phyloP scores from a whole-genome alignment of 2,113 vertebrate genomes.

The Chiloscyllium plagiosum region DNA sequence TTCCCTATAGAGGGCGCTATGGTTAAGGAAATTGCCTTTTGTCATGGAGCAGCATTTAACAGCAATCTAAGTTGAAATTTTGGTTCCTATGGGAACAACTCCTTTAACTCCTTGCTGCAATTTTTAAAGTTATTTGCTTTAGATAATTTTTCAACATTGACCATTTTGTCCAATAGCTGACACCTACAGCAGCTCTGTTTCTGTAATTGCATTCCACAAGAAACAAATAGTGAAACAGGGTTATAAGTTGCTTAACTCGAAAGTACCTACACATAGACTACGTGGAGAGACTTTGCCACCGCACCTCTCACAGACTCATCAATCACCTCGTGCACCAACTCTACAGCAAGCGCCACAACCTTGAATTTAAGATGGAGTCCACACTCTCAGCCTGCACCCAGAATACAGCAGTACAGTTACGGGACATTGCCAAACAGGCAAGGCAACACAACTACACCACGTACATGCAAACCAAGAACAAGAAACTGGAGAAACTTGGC shows the following conservation, averaged over 20 bases:
- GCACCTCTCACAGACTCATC: too few species aligned
- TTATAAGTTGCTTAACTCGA: neutral
- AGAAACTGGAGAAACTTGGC: too few species aligned
- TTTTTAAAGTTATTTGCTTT: neutral
- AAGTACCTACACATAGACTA: neutral
- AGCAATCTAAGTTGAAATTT: neutral
- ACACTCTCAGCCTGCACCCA: too few species aligned
- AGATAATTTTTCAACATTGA: neutral
- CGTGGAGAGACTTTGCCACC: too few species aligned
- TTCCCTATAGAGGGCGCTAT: slow-evolving; percentile 23
- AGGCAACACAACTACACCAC: too few species aligned
- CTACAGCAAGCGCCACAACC: too few species aligned
- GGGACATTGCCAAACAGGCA: too few species aligned
- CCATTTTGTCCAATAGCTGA: neutral
- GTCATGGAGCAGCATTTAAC: too few species aligned
- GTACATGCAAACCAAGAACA: too few species aligned
- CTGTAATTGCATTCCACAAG: neutral
- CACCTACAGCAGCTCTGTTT: neutral
- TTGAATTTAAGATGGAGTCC: too few species aligned
- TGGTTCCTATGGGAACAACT: neutral
- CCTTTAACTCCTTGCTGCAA: neutral
- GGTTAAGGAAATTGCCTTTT: neutral
- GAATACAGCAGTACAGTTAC: too few species aligned
- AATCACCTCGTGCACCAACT: too few species aligned
- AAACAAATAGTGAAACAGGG: neutral